These are phyloP conservation scores for Oxytorus armatus DNA, from an alignment of 2,888 invertebrate genomes.

Conservation along the genomic window DNA sequence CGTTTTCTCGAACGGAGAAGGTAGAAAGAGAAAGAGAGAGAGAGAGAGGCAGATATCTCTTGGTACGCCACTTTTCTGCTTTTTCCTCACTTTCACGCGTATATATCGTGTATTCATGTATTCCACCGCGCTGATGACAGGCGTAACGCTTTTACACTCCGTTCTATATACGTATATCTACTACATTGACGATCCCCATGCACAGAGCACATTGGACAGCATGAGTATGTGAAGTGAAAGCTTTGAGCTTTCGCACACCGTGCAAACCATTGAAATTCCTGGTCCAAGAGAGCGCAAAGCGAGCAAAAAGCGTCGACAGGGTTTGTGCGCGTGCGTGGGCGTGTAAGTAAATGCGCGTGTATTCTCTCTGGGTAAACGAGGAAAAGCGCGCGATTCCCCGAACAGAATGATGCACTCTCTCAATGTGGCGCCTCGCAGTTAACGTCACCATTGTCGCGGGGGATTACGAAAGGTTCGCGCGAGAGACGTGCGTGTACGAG, in stretches of 20 bases:
- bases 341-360: not conserved
- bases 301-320: conserved; percentile 23
- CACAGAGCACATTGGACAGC: not conserved
- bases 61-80: conserved; percentile 23
- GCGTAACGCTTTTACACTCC: conserved; percentile 33
- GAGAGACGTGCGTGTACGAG: conserved; percentile 55
- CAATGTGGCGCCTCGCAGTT: conserved; percentile 51
- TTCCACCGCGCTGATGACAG: conserved; percentile 52
- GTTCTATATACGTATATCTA: not conserved
- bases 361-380: conserved; percentile 23
- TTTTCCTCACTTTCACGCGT: conserved; percentile 22
- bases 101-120: conserved; percentile 53
- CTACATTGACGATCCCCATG: not conserved
- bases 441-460: conserved; percentile 60
- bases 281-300: conserved; percentile 8
- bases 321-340: not conserved
- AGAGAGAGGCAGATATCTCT: conserved; percentile 17
- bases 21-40: conserved; percentile 13
- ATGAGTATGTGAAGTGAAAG: conserved; percentile 34
- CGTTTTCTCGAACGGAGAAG: not conserved
- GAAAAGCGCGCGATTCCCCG: conserved; percentile 40
- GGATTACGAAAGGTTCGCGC: conserved; percentile 54
- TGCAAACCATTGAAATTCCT: conserved; percentile 47
- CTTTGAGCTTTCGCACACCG: conserved; percentile 39
- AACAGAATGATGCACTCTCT: conserved; percentile 49